Conservation (phyloP, 2,888 invertebrate species). For the Apodemia duryi region DNA sequence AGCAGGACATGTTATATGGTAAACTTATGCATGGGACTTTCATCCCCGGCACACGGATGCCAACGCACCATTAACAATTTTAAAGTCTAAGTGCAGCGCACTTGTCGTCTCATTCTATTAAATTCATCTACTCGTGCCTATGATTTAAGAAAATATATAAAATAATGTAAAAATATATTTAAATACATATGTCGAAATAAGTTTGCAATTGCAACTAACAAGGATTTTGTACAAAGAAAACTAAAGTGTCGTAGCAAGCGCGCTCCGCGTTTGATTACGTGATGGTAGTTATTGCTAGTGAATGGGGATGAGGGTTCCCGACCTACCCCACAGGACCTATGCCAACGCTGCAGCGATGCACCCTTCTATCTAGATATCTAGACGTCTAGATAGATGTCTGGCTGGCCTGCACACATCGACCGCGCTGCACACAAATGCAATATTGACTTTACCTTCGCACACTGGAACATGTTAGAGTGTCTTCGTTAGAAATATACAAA, state of each 20-base stretch:
- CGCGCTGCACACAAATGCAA: conserved; percentile 25
- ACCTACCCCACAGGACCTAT: conserved; percentile 66
- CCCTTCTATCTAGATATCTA: conserved; percentile 42
- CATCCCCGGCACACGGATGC: too few relatives aligned
- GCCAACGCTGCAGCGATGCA: conserved; percentile 70
- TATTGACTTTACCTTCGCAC: conserved; percentile 17
- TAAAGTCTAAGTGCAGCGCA: too few relatives aligned
- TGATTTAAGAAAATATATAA: too few relatives aligned
- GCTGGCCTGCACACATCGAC: conserved; percentile 30
- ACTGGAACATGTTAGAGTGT: not conserved
- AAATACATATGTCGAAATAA: too few relatives aligned
- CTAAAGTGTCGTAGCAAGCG: conserved; percentile 35
- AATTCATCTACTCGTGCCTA: too few relatives aligned
- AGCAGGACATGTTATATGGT: too few relatives aligned
- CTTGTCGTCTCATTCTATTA: too few relatives aligned
- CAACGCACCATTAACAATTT: too few relatives aligned
- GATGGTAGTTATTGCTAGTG: conserved; percentile 41
- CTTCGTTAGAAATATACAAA: conserved; percentile 11
- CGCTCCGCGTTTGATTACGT: conserved; percentile 55
- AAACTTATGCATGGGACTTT: too few relatives aligned
- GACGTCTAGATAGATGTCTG: conserved; percentile 58
- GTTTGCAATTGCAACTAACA: conserved; percentile 13
- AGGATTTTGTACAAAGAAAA: conserved; percentile 14
- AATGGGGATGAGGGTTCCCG: conserved; percentile 37
- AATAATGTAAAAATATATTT: too few relatives aligned